Conservation (phyloP, 2,888 invertebrate genomes). For the Steinernema hermaphroditum region DNA sequence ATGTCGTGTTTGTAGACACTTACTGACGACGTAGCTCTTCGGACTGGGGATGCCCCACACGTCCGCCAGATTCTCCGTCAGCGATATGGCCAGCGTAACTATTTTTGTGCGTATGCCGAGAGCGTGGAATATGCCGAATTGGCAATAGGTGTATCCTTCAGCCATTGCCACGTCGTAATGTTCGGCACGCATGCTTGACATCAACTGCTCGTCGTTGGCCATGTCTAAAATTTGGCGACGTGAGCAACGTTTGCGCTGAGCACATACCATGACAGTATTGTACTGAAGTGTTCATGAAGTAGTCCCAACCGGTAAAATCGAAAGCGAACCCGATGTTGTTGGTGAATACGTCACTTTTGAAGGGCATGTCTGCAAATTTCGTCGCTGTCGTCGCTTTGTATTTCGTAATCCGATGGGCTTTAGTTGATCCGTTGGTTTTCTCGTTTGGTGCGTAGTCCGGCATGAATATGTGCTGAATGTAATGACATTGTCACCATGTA, state of each 20-base stretch:
- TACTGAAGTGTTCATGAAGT: conserved; percentile 32
- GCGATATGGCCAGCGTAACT: conserved; percentile 22
- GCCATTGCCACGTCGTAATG: conserved; percentile 35
- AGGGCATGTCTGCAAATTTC: conserved; percentile 17
- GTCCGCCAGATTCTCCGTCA: conserved; percentile 30
- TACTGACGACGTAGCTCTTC: conserved; percentile 27
- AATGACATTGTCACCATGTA: not conserved
- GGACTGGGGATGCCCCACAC: conserved; percentile 22
- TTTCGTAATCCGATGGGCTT: conserved; percentile 21
- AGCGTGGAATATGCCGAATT: conserved; percentile 30
- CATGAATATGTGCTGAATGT: conserved; percentile 32
- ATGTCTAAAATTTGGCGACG: conserved; percentile 21
- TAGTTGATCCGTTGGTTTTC: conserved; percentile 14
- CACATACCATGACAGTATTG: conserved; percentile 31
- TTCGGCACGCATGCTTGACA: not conserved
- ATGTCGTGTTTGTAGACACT: too few species aligned
- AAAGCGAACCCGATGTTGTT: not conserved
- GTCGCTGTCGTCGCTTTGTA: conserved; percentile 31
- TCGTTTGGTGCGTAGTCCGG: conserved; percentile 30
- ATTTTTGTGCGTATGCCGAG: conserved; percentile 14
- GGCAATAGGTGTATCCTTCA: conserved; percentile 33
- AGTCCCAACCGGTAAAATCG: conserved; percentile 8
- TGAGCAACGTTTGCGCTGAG: too few species aligned
- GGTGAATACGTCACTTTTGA: conserved; percentile 31
- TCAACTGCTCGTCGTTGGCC: conserved; percentile 29